phyloP scores from a whole-genome alignment of 2,797 vertebrate genomes.

The Apodemus agrarius region DNA sequence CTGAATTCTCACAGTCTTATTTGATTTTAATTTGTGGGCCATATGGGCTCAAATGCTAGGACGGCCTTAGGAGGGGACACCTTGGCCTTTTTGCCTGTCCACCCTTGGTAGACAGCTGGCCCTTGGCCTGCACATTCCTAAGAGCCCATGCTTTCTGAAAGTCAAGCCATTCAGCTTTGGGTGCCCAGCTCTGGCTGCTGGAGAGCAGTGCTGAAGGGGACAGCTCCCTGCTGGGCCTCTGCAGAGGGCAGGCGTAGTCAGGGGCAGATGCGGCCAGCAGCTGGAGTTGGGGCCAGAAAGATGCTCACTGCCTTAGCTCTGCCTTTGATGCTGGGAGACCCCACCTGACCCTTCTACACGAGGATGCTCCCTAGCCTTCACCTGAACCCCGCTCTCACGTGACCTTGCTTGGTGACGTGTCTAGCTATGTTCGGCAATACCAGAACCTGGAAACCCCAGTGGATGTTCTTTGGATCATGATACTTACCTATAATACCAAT shows the following conservation, averaged over 20 bases:
- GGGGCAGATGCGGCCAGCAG: slow-evolving; percentile 81
- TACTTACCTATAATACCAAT: neutral
- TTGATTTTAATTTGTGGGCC: slow-evolving; percentile 88
- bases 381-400: slow-evolving; percentile 90
- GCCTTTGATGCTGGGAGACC: slow-evolving; percentile 90
- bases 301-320: slow-evolving; percentile 88
- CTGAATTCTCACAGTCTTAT: slow-evolving; percentile 82
- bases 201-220: slow-evolving; percentile 85
- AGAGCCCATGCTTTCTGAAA: slow-evolving; percentile 84
- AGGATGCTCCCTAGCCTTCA: slow-evolving; percentile 90
- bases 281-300: slow-evolving; percentile 89
- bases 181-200: slow-evolving; percentile 80
- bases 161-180: slow-evolving; percentile 83
- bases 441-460: neutral
- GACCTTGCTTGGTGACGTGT: slow-evolving; percentile 88
- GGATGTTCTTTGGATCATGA: neutral
- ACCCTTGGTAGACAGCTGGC: slow-evolving; percentile 71
- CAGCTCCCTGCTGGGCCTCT: slow-evolving; percentile 81
- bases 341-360: slow-evolving; percentile 91
- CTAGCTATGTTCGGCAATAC: neutral
- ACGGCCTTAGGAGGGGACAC: slow-evolving; percentile 85
- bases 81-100: slow-evolving; percentile 48
- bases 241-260: slow-evolving; percentile 65
- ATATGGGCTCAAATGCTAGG: slow-evolving; percentile 82
- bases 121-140: slow-evolving; percentile 82